Conservation (phyloP, 2,888 invertebrate genomes). For the Monopis laevigella region DNA sequence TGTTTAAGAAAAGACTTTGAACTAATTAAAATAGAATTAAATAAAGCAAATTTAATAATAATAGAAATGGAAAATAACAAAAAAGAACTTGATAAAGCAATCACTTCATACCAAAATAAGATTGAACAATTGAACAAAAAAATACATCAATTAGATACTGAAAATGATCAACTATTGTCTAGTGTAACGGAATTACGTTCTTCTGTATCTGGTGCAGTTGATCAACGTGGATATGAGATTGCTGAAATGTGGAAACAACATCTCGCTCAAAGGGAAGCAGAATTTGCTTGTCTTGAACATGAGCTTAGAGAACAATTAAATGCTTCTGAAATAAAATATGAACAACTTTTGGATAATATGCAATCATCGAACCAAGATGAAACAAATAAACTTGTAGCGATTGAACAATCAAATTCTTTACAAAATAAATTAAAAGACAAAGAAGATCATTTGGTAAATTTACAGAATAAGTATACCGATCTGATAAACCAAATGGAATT, state of each 20-base stretch:
- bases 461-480: conserved; percentile 52
- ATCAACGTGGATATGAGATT: conserved; percentile 74
- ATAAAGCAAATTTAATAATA: conserved; percentile 48
- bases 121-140: conserved; percentile 39
- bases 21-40: conserved; percentile 30
- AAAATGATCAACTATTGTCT: conserved; percentile 53
- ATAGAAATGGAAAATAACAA: conserved; percentile 33
- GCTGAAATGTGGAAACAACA: conserved; percentile 77
- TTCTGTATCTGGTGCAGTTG: conserved; percentile 62
- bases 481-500: conserved; percentile 45
- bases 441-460: conserved; percentile 43
- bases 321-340: conserved; percentile 56
- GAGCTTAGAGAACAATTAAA: conserved; percentile 60
- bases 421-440: conserved; percentile 55
- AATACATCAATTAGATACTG: conserved; percentile 42
- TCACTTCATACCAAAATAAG: conserved; percentile 28
- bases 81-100: conserved; percentile 25
- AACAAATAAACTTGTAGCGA: conserved; percentile 45
- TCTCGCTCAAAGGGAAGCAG: conserved; percentile 69
- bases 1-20: conserved; percentile 22
- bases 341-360: conserved; percentile 49
- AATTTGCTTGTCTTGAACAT: conserved; percentile 63
- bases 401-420: conserved; percentile 47
- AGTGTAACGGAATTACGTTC: conserved; percentile 54
- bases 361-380: conserved; percentile 57